A percentile compares a stretch with the other conserved stretches of the same genome.
phyloP scores from a whole-genome alignment of 2,888 invertebrate genomes.

The Zaprionus bogoriensis region DNA sequence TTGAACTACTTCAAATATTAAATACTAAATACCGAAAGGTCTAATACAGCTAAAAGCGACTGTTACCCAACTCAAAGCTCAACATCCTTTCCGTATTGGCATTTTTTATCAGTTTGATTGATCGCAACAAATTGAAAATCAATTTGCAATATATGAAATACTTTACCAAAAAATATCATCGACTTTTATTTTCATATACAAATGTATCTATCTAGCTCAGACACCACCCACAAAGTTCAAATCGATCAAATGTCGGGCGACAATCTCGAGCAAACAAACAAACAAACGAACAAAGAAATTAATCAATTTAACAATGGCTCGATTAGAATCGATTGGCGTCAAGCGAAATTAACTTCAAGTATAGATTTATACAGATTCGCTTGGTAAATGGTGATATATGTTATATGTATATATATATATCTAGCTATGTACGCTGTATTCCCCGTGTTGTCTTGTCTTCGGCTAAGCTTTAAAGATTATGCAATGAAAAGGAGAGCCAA shows the following conservation, averaged over 20 bases:
- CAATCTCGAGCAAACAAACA: slow-evolving; percentile 16
- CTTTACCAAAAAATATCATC: no score
- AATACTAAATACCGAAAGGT: no score
- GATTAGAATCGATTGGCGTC: slow-evolving; percentile 59
- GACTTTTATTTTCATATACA: no score
- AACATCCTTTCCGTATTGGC: no score
- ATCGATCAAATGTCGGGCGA: slow-evolving; percentile 20
- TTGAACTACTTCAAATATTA: no score
- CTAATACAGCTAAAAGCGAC: no score
- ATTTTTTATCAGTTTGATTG: no score
- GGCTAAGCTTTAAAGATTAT: slow-evolving; percentile 57
- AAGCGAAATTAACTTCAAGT: slow-evolving; percentile 6
- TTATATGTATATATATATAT: slow-evolving; percentile 15
- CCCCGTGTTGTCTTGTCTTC: slow-evolving; percentile 2
- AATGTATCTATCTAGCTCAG: neutral
- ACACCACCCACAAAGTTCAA: neutral
- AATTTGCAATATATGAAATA: no score
- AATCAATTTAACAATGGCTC: slow-evolving; percentile 65
- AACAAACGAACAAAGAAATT: slow-evolving; percentile 51
- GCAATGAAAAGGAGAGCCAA: slow-evolving; percentile 47
- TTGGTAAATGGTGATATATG: neutral
- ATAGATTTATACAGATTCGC: slow-evolving; percentile 48
- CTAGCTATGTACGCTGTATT: neutral
- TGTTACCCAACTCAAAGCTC: no score
- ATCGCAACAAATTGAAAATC: no score